Evolutionary conservation across 2,797 vertebrate genomes (phyloP).

Genomic region (Threskiornis aethiopicus): DNA sequence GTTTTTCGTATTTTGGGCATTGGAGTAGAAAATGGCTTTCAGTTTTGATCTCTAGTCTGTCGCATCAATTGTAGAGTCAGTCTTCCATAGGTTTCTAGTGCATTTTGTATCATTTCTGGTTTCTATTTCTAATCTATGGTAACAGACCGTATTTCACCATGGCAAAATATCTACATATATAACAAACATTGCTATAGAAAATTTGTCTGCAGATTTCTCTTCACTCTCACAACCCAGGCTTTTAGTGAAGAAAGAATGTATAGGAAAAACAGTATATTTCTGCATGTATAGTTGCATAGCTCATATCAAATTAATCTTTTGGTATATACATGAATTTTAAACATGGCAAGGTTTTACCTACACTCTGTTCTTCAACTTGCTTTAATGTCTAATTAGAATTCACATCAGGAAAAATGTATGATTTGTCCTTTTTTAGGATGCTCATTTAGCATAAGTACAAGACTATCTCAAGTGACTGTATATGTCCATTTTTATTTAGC

Average conservation of each 20-base stretch:
- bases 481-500: neutral
- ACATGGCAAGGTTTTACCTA: neutral
- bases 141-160: neutral
- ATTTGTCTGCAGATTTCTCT: neutral
- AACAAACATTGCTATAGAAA: neutral
- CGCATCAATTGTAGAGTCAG: neutral
- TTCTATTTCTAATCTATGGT: neutral
- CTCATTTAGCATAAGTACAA: neutral
- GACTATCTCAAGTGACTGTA: neutral
- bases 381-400: neutral
- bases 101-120: neutral
- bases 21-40: constrained; percentile 58
- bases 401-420: neutral
- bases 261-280: neutral
- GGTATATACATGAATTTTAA: neutral
- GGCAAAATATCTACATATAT: neutral
- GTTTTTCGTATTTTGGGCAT: constrained; percentile 18
- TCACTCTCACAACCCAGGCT: neutral
- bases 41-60: constrained; percentile 33
- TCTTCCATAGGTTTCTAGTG: neutral
- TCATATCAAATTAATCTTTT: neutral
- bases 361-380: neutral
- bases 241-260: neutral
- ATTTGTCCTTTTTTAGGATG: neutral
- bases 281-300: neutral